Evolutionary conservation across 1,140 invertebrate species (phyloP).

Genomic region (Halictus rubicundus): DNA sequence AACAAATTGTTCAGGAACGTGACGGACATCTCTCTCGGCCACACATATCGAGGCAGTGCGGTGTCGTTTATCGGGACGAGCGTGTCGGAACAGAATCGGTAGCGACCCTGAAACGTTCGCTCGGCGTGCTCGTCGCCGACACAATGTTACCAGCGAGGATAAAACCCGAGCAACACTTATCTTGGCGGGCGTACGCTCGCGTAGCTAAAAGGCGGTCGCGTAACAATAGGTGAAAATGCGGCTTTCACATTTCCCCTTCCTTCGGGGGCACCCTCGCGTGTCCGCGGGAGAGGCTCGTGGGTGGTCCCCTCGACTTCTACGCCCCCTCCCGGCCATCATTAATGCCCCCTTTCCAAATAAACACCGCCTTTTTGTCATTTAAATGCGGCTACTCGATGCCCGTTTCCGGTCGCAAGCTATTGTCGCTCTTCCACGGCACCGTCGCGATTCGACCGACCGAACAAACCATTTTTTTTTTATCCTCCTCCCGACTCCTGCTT

Average conservation of each 20-base stretch:
- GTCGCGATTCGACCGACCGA: background rate
- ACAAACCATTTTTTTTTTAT: background rate
- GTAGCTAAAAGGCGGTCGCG: constrained; percentile 35
- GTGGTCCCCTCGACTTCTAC: background rate
- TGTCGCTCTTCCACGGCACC: constrained; percentile 10
- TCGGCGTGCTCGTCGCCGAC: background rate
- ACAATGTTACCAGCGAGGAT: constrained; percentile 3
- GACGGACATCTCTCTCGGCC: too few species aligned
- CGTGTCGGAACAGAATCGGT: constrained; percentile 5
- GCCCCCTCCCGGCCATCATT: background rate
- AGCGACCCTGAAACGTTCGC: constrained; percentile 16
- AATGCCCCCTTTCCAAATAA: constrained; percentile 42
- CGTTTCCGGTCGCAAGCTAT: constrained; percentile 20
- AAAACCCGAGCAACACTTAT: constrained; percentile 26
- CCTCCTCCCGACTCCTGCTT: too few species aligned
- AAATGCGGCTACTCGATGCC: constrained; percentile 32
- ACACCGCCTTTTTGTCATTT: constrained; percentile 34
- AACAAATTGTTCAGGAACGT: too few species aligned
- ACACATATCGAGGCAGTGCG: too few species aligned
- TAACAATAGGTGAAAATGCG: constrained; percentile 45
- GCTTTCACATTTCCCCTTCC: constrained; percentile 37
- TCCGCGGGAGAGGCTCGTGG: background rate
- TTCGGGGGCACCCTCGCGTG: background rate
- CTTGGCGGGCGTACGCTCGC: constrained; percentile 3
- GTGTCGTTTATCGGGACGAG: background rate